phyloP scores from a whole-genome alignment of 2,797 vertebrate species.

The Ceyx erithaca region DNA sequence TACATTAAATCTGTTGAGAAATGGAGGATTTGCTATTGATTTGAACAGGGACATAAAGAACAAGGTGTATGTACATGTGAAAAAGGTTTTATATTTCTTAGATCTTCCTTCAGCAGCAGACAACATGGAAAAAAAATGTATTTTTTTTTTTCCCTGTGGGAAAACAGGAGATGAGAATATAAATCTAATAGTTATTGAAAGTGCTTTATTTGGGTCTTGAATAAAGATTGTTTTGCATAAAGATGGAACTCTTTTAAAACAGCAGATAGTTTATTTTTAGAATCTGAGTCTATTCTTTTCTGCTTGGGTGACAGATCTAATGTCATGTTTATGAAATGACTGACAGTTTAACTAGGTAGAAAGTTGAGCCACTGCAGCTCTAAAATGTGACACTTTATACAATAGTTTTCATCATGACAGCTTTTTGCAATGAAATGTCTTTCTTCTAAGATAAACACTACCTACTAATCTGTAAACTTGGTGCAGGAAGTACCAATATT shows the following conservation, averaged over 20 bases:
- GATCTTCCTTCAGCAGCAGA: neutral
- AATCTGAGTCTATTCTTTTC: neutral
- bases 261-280: neutral
- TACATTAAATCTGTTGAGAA: neutral
- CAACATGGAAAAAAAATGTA: neutral
- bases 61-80: neutral
- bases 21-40: neutral
- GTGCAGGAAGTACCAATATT: neutral
- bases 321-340: conserved; percentile 4
- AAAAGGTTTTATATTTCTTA: neutral
- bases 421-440: neutral
- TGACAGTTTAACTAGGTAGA: neutral
- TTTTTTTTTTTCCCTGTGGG: neutral
- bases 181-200: neutral
- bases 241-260: neutral
- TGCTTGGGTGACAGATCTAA: neutral
- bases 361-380: neutral
- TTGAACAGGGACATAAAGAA: neutral
- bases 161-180: neutral
- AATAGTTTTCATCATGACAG: neutral
- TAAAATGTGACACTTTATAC: neutral
- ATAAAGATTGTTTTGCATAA: neutral
- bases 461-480: neutral
- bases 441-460: neutral
- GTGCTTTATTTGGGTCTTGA: neutral